phyloP scores from a whole-genome alignment of 2,113 vertebrate genomes.

The Gasterosteus nipponicus region DNA sequence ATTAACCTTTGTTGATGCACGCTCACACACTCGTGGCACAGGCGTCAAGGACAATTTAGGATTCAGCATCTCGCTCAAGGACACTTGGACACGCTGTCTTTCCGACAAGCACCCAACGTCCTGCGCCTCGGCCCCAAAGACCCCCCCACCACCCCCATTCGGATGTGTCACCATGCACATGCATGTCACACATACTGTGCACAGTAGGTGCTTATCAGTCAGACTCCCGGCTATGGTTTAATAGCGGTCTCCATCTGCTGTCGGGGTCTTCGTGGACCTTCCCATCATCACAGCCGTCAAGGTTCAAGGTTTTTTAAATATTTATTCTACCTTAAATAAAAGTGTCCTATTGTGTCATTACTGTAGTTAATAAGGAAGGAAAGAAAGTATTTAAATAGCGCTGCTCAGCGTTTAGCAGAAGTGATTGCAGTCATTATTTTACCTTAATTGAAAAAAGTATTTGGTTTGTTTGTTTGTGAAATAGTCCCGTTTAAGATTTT shows the following conservation, averaged over 20 bases:
- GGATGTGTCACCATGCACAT: constrained; percentile 14
- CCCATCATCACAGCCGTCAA: not conserved
- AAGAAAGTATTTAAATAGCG: too few species aligned
- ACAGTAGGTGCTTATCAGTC: not conserved
- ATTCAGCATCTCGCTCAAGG: not conserved
- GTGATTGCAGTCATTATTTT: not conserved
- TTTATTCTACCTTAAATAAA: not conserved
- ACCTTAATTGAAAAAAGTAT: not conserved
- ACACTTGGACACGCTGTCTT: not conserved
- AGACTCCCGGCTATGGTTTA: constrained; percentile 9
- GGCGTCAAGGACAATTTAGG: not conserved
- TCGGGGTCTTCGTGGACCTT: not conserved
- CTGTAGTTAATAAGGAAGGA: not conserved
- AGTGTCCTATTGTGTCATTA: not conserved
- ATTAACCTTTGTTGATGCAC: not conserved
- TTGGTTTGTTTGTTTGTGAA: not conserved
- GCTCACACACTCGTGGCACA: not conserved
- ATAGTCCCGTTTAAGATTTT: not conserved
- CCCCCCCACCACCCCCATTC: not conserved
- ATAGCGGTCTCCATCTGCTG: constrained; percentile 4
- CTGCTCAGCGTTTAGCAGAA: not conserved
- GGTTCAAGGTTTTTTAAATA: not conserved
- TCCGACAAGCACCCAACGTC: not conserved
- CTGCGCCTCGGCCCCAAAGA: not conserved
- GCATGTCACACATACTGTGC: not conserved